A percentile compares a stretch with the other conserved stretches of the same genome.
Evolutionary conservation across 2,888 invertebrate genomes (phyloP).

Genomic region (Andrena hattorfiana): DNA sequence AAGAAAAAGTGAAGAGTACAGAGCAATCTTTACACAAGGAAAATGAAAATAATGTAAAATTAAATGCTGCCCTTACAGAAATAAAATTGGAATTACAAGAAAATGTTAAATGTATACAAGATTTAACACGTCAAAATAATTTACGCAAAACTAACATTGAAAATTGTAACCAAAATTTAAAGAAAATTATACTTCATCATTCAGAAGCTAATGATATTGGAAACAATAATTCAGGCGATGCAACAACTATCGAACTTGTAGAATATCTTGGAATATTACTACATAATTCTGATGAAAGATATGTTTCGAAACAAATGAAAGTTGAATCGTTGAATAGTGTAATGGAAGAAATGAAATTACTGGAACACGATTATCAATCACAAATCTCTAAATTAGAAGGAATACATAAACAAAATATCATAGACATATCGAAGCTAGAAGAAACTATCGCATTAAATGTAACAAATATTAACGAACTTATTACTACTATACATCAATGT

Average conservation of each 20-base stretch:
- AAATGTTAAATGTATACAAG: constrained; percentile 43
- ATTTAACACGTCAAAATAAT: constrained; percentile 51
- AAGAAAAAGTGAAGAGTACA: no score
- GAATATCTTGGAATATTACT: constrained; percentile 48
- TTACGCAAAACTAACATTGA: constrained; percentile 38
- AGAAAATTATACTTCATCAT: constrained; percentile 30
- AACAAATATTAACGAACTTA: constrained; percentile 32
- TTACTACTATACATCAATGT: constrained; percentile 17
- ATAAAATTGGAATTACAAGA: constrained; percentile 40
- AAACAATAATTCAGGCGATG: constrained; percentile 36
- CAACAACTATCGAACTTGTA: constrained; percentile 47
- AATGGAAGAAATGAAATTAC: constrained; percentile 35
- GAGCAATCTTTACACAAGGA: no score
- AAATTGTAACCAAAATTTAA: constrained; percentile 37
- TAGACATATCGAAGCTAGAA: constrained; percentile 29
- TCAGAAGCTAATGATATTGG: constrained; percentile 10
- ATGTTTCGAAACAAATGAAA: constrained; percentile 27
- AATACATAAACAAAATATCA: constrained; percentile 34
- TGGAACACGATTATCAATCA: constrained; percentile 3
- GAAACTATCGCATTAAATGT: constrained; percentile 20
- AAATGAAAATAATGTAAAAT: constrained; percentile 6
- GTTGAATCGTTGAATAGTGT: constrained; percentile 15
- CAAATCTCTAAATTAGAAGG: constrained; percentile 38
- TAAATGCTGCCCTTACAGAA: constrained; percentile 42
- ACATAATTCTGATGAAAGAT: constrained; percentile 32